Conservation (phyloP, 2,113 vertebrate species). For the Mugil cephalus region DNA sequence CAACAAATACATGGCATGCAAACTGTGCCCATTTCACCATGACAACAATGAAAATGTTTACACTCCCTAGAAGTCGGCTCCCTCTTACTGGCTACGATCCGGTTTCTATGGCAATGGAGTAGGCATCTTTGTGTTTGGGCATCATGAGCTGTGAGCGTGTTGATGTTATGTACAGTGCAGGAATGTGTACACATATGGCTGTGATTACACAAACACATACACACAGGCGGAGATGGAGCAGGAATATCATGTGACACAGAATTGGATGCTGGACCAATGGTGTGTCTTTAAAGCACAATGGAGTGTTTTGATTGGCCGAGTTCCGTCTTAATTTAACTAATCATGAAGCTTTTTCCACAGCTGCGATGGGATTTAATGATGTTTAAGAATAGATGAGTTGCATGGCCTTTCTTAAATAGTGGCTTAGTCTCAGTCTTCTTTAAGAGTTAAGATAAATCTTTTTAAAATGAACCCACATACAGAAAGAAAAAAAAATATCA, state of each 20-base stretch:
- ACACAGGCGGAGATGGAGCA: conserved; percentile 41
- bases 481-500: background rate
- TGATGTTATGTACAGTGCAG: conserved; percentile 76
- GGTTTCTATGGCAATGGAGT: conserved; percentile 70
- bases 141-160: conserved; percentile 64
- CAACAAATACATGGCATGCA: conserved; percentile 45
- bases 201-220: conserved; percentile 70
- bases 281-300: conserved; percentile 8
- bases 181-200: conserved; percentile 79
- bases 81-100: conserved; percentile 48
- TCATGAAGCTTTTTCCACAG: background rate
- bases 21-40: conserved; percentile 68
- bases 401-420: background rate
- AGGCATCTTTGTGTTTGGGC: conserved; percentile 70
- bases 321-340: conserved; percentile 6
- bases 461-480: conserved; percentile 1
- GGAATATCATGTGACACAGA: conserved; percentile 60
- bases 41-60: conserved; percentile 79
- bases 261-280: conserved; percentile 44
- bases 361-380: conserved; percentile 9
- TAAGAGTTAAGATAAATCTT: conserved; percentile 22
- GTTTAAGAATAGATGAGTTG: background rate
- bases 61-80: conserved; percentile 45
- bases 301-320: conserved; percentile 21
- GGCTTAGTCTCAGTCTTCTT: background rate